A percentile compares a stretch with the other conserved stretches of the same genome.
Conservation (phyloP, 1,140 invertebrate species). For the Anagrus nilaparvatae region DNA sequence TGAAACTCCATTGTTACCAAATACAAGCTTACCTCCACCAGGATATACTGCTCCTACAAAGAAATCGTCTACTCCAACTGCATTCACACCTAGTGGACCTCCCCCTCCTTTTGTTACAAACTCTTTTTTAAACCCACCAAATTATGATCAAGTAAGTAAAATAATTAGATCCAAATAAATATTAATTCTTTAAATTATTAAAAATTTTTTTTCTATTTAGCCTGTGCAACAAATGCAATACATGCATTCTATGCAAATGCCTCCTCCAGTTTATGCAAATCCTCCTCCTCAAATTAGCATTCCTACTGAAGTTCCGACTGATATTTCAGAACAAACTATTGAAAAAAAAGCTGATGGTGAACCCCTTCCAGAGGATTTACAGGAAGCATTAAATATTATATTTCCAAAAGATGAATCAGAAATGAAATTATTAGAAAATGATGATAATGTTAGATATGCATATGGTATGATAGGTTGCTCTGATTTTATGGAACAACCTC, state of each 20-base stretch:
- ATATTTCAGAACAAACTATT: slow-evolving; percentile 25
- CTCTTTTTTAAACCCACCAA: slow-evolving; percentile 19
- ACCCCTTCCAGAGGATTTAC: slow-evolving; percentile 52
- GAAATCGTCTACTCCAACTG: slow-evolving; percentile 8
- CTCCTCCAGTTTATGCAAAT: slow-evolving; percentile 21
- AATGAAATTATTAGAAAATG: slow-evolving; percentile 24
- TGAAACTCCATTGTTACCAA: slow-evolving; percentile 4
- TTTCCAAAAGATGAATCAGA: slow-evolving; percentile 44
- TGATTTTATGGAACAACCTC: slow-evolving; percentile 40
- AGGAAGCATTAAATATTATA: slow-evolving; percentile 61
- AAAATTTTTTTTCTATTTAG: neutral
- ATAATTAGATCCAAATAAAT: neutral
- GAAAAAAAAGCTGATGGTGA: slow-evolving; percentile 30
- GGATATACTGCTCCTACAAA: slow-evolving; percentile 13
- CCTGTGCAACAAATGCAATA: slow-evolving; percentile 7
- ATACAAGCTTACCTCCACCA: slow-evolving; percentile 12
- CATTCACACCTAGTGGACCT: slow-evolving; percentile 14
- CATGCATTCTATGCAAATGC: slow-evolving; percentile 22
- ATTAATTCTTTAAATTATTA: neutral
- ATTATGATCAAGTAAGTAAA: slow-evolving; percentile 13
- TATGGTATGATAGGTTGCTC: slow-evolving; percentile 38
- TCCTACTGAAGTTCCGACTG: slow-evolving; percentile 11
- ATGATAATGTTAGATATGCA: slow-evolving; percentile 39
- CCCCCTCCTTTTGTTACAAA: slow-evolving; percentile 30
- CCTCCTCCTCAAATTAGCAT: slow-evolving; percentile 33